Base-by-base conservation (phyloP, 1,140 invertebrate species). In the Orussus abietinus region DNA sequence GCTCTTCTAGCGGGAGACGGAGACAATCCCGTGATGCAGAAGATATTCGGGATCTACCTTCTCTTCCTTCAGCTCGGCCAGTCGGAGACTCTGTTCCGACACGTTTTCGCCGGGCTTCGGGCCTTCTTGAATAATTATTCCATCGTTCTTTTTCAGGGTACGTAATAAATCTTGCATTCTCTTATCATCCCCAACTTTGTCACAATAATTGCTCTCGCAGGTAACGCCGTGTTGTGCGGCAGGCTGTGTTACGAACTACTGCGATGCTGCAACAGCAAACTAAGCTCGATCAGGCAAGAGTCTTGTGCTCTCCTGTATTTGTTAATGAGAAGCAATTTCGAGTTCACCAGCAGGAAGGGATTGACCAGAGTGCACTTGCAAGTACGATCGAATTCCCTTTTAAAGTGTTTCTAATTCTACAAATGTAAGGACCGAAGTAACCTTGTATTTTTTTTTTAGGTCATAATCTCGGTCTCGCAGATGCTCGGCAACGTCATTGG, bases 111-210 rank as follows among this genome's bases (percentile, higher is more conserved):
- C 6, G 85, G 89, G 0, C 70, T 96, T 15, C 78, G 92, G 53
- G 84, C 89, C 1, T 96, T 95, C 55, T 87, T 96, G 20, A 93
- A 92, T 67, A 91, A 94, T 71, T 92, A 89, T 59, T 88, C 88
- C 38, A 77, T 80, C 45, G 83, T 83, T 6, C 64, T 91, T 13
- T 92, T 90, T 74, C 80, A 88, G 82, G 87, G 84, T 85, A 73
- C 64, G 22, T 37, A 31, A 17, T 33, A 30, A 1, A 39, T 33
- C n/a, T 25, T 7, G 36, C 25, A 17, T 21, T 15, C 14, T 22
- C 15, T 12, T 9, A 20, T 33, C 15, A 13, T 5, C 9, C 3
- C 19, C 31, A 36, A 25, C 6, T 31, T 3, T 30, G 3, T 37
- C n/a, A 31, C 20, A n/a, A 5, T 12, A n/a, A 17, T 36, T 42